phyloP scores from a whole-genome alignment of 2,888 invertebrate species.

The Euspilapteryx auroguttella region DNA sequence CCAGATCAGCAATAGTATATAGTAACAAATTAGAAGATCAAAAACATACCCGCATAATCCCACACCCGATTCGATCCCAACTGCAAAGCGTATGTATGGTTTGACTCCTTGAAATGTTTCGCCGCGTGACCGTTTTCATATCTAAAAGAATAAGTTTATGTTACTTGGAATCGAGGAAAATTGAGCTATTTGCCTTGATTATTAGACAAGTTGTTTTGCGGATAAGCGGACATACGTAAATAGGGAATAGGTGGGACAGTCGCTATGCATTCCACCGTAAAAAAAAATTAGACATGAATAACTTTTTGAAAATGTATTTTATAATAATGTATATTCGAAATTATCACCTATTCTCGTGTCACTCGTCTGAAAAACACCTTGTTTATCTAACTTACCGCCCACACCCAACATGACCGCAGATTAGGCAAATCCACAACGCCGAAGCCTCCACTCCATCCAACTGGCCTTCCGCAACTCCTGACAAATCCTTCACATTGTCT shows the following conservation, averaged over 20 bases:
- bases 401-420: constrained; percentile 98
- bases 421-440: constrained; percentile 97
- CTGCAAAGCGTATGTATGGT: constrained; percentile 97
- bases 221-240: neutral
- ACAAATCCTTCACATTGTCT: constrained; percentile 42
- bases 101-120: constrained; percentile 91
- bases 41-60: constrained; percentile 94
- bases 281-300: no score
- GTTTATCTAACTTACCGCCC: constrained; percentile 69
- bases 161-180: no score
- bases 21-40: no score
- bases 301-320: no score
- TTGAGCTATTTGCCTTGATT: no score
- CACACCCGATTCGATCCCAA: constrained; percentile 96
- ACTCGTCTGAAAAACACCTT: no score
- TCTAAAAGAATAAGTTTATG: no score
- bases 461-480: constrained; percentile 59
- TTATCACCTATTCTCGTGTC: no score
- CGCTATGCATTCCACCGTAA: neutral
- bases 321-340: no score
- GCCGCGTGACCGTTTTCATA: constrained; percentile 88
- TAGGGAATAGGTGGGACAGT: neutral
- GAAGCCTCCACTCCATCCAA: constrained; percentile 63
- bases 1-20: no score
- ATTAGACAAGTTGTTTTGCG: neutral